Evolutionary conservation across 2,113 vertebrate genomes (phyloP), one percentile per base, ranked within the genome.

Genomic region (Mola mola): DNA sequence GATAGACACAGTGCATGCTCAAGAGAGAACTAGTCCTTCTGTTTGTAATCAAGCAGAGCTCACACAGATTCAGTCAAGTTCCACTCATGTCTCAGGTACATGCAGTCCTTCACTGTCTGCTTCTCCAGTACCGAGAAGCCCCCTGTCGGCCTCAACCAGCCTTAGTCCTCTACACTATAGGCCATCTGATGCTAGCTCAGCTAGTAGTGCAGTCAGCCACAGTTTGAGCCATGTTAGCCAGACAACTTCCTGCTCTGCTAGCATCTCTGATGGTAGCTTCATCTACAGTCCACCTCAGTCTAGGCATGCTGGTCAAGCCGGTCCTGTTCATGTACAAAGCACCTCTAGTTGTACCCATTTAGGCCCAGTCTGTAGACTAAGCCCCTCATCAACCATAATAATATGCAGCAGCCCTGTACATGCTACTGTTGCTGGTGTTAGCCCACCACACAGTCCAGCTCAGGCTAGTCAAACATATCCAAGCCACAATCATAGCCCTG

Each of bases 261-360:
- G 41, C 19, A 3, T 28, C 29, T 43, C 29, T 34, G 64, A 72
- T 44, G 42, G 22, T 38, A 8, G 20, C 1, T 0, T 44, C 25
- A 46, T 56, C 66, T 59, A 62, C 19, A 59, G 69, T 66, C 48
- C 58, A 33, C 33, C 38, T 8, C 37, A 60, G 73, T 76, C 81
- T 80, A 85, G 78, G 78, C 76, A 55, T 81, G 75, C 72, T 72
- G 78, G 80, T 82, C 81, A 77, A 69, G 49, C 66, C 83, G 81
- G 74, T 81, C 77, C 83, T 79, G 7, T 48, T 61, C 53, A 73
- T 16, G 36, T 31, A 46, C 40, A 66, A 16, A 60, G 37, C 51
- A 69, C 68, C 37, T 49, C 20, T 17, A 59, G 34, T 53, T 13
- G 34, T 60, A 15, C 57, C n/a, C 42, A 46, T 42, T 76, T 68